Evolutionary conservation across 2,888 invertebrate species (phyloP), one percentile per base, ranked within the genome.

Genomic region (Eilema griseolum): DNA sequence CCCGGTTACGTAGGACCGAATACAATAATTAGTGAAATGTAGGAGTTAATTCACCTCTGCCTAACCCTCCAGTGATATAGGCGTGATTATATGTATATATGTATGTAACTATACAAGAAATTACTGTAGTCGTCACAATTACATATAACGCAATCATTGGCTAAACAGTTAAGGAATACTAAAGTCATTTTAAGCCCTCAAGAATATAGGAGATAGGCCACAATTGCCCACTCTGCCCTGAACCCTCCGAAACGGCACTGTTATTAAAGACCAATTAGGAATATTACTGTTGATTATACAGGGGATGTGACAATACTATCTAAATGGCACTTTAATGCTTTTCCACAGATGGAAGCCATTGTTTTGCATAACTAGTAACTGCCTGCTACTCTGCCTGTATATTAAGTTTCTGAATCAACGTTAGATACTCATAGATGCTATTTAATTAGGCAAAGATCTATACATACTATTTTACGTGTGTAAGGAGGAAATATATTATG

Each of bases 231-330:
- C 65, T 64, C n/a, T 14, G n/a, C 46, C 11, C 61, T 31, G 31
- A 56, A 23, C 69, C 59, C 46, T 59, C 33, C 46, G 52, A n/a
- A 59, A 60, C 46, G 56, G 12, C 14, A 1, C 56, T 31, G n/a
- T 59, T 60, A 64, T 69, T 64, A 64, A 69, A 64, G 26, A 46
- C 65, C 65, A 56, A 61, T 69, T 61, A 61, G 31, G 65, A 26
- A 65, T 69, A 65, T 69, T 65, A 46, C 60, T 60, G 33, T 56
- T 52, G 52, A 52, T 61, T 52, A 33, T 26, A 61, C 8, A 26
- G 60, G 65, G 69, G 12, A 46, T 23, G 37, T 64, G 64, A 64
- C 60, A 33, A 12, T 65, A 33, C 64, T 61, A 52, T 28, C 60
- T 65, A 65, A 69, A 64, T 64, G 64, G n/a, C 23, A 37, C 16